Evolutionary conservation across 2,797 vertebrate genomes (phyloP).

Genomic region (Chiroxiphia lanceolata): DNA sequence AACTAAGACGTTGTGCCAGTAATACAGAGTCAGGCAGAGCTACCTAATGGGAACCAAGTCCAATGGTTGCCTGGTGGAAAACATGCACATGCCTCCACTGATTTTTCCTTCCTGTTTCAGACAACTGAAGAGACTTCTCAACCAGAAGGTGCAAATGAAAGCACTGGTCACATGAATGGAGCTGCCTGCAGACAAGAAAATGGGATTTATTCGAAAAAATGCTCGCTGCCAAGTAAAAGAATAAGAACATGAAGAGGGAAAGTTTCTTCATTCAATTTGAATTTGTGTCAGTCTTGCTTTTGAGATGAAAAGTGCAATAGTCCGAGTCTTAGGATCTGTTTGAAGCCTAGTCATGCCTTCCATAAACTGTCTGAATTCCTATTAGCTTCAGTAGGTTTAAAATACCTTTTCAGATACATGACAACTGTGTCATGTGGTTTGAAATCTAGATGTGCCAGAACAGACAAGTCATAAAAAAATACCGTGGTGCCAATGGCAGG

Average conservation of each 20-base stretch:
- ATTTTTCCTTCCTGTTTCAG: constrained; percentile 63
- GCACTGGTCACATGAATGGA: constrained; percentile 41
- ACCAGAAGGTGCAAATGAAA: constrained; percentile 25
- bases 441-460: background rate
- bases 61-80: background rate
- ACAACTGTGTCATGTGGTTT: background rate
- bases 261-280: background rate
- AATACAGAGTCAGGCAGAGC: background rate
- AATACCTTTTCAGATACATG: constrained; percentile 25
- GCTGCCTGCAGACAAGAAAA: constrained; percentile 66
- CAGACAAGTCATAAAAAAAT: background rate
- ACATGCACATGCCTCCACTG: background rate
- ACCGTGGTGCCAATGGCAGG: background rate
- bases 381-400: background rate
- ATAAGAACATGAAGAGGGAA: constrained; percentile 75
- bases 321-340: background rate
- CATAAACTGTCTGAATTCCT: background rate
- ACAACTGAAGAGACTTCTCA: constrained; percentile 61
- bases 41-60: background rate
- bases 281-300: background rate
- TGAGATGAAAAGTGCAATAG: background rate
- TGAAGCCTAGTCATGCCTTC: constrained; percentile 20
- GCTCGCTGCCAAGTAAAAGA: constrained; percentile 73
- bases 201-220: constrained; percentile 43
- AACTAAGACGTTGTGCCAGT: background rate